Base-by-base conservation (phyloP, 2,888 invertebrate genomes). In the Amaurobius ferox region DNA sequence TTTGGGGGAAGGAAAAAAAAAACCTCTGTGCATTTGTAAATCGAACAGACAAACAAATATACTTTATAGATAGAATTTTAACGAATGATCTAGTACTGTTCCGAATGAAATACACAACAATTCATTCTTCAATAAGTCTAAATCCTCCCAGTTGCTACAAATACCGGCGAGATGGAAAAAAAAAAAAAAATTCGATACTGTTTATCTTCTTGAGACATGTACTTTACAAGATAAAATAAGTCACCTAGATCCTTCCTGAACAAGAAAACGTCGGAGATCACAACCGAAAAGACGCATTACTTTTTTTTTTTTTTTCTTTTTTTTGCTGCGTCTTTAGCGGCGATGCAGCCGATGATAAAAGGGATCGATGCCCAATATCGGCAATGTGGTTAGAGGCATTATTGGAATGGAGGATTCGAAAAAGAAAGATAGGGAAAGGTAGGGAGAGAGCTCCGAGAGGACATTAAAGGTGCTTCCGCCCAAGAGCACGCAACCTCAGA, bases 311-410 rank as follows among this genome's bases (percentile, higher is more conserved):
- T 2, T 44, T 44, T 5, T 13, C 16, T 11, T 55, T 23, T 23
- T 55, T 55, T 55, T 23, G 5, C 23, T 3, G 55, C 5, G 11
- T 55, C 55, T 55, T 55, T 55, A 55, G 55, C 55, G 0, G 80
- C 48, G 73, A 74, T 74, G 19, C 70, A 35, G 40, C 32, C 55
- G 62, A 73, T 40, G 68, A 77, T 77, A 77, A 70, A 68, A 64
- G 29, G 35, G 32, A 83, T 83, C 71, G 83, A 83, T 83, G 77
- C 70, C 64, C 77, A 77, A 83, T 77, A 77, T 83, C 83, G 70
- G 83, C 77, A 55, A 77, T 83, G 77, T 64, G 76, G 71, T 83
- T 77, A 68, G 62, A 66, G 48, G 71, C 76, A 83, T 76, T 83
- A 83, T 64, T 77, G 77, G 76, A 71, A 77, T 66, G 64, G 83